A percentile compares a stretch with the other conserved stretches of the same genome.
These are phyloP conservation scores for Enteromius radiatus DNA, from an alignment of 2,797 vertebrate species.

Conservation along the genomic window DNA sequence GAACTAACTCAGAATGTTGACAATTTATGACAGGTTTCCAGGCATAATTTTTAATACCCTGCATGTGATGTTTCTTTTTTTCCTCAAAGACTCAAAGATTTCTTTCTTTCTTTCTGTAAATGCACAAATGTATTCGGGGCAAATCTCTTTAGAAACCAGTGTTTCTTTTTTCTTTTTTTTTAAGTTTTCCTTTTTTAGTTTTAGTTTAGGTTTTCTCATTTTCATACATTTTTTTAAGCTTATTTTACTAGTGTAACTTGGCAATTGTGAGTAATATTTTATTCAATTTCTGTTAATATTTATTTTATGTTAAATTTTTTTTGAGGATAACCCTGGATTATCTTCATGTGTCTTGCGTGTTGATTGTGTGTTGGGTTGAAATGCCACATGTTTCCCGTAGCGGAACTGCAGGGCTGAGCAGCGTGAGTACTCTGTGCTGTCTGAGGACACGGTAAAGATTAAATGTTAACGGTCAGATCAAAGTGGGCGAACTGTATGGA, in stretches of 20 bases:
- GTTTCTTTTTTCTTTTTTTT: not conserved
- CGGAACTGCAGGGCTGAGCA: not conserved
- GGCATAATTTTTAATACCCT: not conserved
- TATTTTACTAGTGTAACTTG: not conserved
- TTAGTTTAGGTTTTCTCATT: not conserved
- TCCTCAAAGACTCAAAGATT: not conserved
- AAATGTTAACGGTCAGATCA: slow-evolving; percentile 46
- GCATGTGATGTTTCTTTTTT: not conserved
- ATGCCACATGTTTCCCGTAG: slow-evolving; percentile 13
- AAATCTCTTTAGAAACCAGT: slow-evolving; percentile 1
- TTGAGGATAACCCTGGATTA: not conserved
- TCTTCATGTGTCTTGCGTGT: not conserved
- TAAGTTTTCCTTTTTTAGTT: not conserved
- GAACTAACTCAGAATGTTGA: not conserved
- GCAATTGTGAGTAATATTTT: not conserved
- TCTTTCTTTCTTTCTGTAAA: not conserved
- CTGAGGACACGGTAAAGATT: slow-evolving; percentile 41
- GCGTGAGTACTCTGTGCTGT: slow-evolving; percentile 1
- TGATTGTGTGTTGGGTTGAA: slow-evolving; percentile 33
- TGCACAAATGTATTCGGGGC: not conserved
- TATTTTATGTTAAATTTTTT: not conserved
- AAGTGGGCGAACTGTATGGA: slow-evolving; percentile 24
- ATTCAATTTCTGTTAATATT: not conserved
- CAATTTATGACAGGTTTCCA: not conserved
- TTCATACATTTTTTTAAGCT: not conserved